phyloP scores from a whole-genome alignment of 2,113 vertebrate species.

The Pungitius pungitius region DNA sequence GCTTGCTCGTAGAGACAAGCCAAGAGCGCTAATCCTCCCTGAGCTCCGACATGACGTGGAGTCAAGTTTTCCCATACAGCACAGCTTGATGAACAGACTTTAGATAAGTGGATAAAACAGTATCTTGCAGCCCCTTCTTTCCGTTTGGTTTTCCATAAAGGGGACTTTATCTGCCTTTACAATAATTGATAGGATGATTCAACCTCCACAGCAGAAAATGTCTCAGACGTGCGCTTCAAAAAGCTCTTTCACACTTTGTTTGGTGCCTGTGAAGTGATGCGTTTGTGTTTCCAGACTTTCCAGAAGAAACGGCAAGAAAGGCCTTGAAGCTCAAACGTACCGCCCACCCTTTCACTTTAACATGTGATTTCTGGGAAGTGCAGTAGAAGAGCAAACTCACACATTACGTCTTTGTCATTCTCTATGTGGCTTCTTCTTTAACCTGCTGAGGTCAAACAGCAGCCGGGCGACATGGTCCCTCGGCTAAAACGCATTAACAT shows the following conservation, averaged over 20 bases:
- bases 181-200: conserved; percentile 23
- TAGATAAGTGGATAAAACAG: not conserved
- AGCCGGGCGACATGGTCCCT: conserved; percentile 39
- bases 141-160: not conserved
- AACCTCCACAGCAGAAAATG: conserved; percentile 5
- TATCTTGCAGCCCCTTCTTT: not conserved
- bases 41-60: conserved; percentile 21
- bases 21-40: conserved; percentile 34
- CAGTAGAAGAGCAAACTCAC: not conserved
- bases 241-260: conserved; percentile 24
- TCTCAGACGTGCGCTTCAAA: not conserved
- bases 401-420: not conserved
- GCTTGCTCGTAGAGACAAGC: conserved; percentile 26
- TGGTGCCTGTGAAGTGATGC: conserved; percentile 14
- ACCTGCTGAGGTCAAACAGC: conserved; percentile 38
- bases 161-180: conserved; percentile 15
- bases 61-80: conserved; percentile 2
- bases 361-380: conserved; percentile 45
- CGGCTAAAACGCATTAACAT: conserved; percentile 72
- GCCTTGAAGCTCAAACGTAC: conserved; percentile 18
- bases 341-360: conserved; percentile 26
- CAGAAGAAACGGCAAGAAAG: conserved; percentile 30
- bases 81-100: not conserved
- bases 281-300: conserved; percentile 54
- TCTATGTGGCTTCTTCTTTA: not conserved